Percentiles rank a stretch among this genome's conserved stretches.
These are phyloP conservation scores for Carassius auratus DNA, from an alignment of 2,113 vertebrate species.

Conservation along the genomic window DNA sequence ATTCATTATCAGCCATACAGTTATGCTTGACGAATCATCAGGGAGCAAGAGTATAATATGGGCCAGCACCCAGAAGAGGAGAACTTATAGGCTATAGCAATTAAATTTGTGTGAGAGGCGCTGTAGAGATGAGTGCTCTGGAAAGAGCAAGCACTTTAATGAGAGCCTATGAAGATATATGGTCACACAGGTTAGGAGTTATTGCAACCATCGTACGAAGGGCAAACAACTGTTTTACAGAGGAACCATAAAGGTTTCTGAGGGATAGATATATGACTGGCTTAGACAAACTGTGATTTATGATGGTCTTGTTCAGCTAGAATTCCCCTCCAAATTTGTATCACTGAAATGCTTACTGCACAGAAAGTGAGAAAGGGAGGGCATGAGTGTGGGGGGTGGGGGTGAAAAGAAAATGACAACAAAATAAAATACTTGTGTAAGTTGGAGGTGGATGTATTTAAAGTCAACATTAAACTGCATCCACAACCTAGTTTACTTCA, in stretches of 20 bases:
- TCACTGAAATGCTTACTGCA: conserved; percentile 21
- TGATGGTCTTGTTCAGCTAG: conserved; percentile 23
- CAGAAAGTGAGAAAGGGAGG: conserved; percentile 4
- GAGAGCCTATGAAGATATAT: conserved; percentile 37
- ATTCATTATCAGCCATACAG: background rate
- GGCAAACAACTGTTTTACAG: conserved; percentile 37
- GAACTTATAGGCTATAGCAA: conserved; percentile 19
- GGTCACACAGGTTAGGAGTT: conserved; percentile 18
- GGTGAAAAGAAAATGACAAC: conserved; percentile 2
- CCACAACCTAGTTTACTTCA: background rate
- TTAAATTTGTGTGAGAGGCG: conserved; percentile 5
- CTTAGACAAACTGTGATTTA: conserved; percentile 28
- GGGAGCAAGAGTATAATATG: background rate
- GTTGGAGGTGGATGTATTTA: background rate
- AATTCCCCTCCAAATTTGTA: conserved; percentile 9
- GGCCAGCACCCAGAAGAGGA: conserved; percentile 13
- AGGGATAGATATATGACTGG: conserved; percentile 10
- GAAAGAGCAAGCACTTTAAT: conserved; percentile 32
- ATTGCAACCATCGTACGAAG: conserved; percentile 16
- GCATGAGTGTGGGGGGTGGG: background rate
- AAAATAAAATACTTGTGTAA: conserved; percentile 3
- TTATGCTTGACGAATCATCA: background rate
- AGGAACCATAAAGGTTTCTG: conserved; percentile 29
- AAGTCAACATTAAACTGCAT: background rate
- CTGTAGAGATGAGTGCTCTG: conserved; percentile 23